phyloP scores from a whole-genome alignment of 2,113 vertebrate species.

The Passer montanus region DNA sequence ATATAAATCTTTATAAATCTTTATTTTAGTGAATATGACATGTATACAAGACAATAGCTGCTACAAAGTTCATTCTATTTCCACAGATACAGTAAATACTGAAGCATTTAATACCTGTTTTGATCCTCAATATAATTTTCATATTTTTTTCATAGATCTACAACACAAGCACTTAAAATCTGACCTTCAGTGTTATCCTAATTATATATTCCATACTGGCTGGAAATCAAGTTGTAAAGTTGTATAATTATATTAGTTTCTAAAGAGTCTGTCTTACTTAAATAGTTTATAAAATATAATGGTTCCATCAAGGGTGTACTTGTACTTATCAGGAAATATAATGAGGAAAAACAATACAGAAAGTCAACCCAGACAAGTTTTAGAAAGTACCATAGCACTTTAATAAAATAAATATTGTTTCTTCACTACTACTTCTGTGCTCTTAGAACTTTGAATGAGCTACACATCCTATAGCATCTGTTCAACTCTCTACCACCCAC shows the following conservation, averaged over 20 bases:
- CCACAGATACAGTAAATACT: not conserved
- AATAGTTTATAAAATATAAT: not conserved
- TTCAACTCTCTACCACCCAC: not conserved
- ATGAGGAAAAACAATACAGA: not conserved
- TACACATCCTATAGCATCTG: not conserved
- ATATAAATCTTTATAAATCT: not conserved
- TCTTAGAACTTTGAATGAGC: not conserved
- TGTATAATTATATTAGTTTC: not conserved
- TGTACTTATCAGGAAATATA: not conserved
- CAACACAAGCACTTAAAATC: not conserved
- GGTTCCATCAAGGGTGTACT: not conserved
- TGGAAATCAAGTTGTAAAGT: not conserved
- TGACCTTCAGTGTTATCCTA: not conserved
- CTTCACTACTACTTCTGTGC: rapidly evolving
- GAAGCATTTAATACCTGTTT: not conserved
- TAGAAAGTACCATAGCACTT: not conserved
- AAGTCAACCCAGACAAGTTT: not conserved
- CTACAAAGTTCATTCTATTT: not conserved
- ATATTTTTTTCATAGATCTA: not conserved
- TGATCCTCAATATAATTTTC: not conserved
- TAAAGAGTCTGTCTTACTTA: not conserved
- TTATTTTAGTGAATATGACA: not conserved
- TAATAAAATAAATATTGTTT: not conserved
- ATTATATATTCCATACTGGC: not conserved
- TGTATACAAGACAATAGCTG: not conserved